Evolutionary conservation across 2,888 invertebrate genomes (phyloP).

Genomic region (Drosophila prolongata): DNA sequence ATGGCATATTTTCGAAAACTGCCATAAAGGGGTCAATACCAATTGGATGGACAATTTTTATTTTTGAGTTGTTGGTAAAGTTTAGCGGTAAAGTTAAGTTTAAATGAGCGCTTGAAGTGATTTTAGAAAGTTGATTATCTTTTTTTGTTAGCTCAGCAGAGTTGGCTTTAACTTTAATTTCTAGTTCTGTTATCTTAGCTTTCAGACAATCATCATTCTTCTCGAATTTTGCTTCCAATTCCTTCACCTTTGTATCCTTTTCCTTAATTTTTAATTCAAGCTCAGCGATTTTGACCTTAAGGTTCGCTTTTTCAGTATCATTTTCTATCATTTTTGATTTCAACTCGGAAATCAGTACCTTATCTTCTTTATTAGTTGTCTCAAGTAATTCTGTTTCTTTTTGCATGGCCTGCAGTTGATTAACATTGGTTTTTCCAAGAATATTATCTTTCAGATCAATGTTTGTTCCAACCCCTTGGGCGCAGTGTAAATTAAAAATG

Average conservation of each 20-base stretch:
- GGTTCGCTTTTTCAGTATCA: not conserved
- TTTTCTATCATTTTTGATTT: not conserved
- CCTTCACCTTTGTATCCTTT: not conserved
- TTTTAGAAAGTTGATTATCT: not conserved
- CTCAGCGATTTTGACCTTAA: not conserved
- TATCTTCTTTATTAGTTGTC: not conserved
- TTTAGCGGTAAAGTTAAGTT: not conserved
- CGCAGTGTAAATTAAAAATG: not conserved
- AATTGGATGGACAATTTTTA: not conserved
- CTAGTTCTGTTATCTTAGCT: not conserved
- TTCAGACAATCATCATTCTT: not conserved
- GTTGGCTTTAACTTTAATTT: not conserved
- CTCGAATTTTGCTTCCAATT: not conserved
- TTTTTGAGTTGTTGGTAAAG: not conserved
- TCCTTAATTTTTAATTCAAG: not conserved
- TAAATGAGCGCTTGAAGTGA: no score
- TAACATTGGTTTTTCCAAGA: not conserved
- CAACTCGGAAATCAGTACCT: not conserved
- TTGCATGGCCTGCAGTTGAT: not conserved
- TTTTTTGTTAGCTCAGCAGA: not conserved
- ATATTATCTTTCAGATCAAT: not conserved
- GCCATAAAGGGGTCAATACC: not conserved
- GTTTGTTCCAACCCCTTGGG: not conserved
- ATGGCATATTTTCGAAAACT: slow-evolving; percentile 6
- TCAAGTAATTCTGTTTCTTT: not conserved